phyloP scores from a whole-genome alignment of 1,140 invertebrate genomes.

The Lycorma delicatula region DNA sequence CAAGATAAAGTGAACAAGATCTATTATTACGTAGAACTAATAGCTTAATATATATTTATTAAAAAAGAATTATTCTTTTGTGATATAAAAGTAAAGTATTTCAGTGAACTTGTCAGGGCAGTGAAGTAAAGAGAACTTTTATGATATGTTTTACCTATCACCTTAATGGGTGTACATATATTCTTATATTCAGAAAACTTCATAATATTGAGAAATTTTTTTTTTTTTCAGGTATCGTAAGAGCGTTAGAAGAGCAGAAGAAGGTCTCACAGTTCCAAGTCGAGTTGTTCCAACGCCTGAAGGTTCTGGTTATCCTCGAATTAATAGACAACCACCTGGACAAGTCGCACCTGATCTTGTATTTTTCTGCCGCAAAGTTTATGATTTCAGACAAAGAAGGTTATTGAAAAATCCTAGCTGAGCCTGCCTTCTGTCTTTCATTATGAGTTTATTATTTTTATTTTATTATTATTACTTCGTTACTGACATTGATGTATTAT shows the following conservation, averaged over 20 bases:
- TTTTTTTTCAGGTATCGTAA: conserved; percentile 50
- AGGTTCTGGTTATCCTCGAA: conserved; percentile 41
- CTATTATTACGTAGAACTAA: too few relatives aligned
- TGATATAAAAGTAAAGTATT: too few relatives aligned
- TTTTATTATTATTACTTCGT: neutral
- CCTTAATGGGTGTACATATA: too few relatives aligned
- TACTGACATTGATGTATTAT: neutral
- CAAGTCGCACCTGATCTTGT: conserved; percentile 75
- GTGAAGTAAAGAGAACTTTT: too few relatives aligned
- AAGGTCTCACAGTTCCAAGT: conserved; percentile 45
- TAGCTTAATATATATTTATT: too few relatives aligned
- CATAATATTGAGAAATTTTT: conserved; percentile 14
- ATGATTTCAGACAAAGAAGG: conserved; percentile 83
- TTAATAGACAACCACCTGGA: conserved; percentile 54
- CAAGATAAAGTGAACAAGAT: too few relatives aligned
- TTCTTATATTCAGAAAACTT: too few relatives aligned
- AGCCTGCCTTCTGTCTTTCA: neutral
- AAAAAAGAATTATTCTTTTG: too few relatives aligned
- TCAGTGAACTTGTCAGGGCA: too few relatives aligned
- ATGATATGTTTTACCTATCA: too few relatives aligned
- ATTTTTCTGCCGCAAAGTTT: conserved; percentile 88
- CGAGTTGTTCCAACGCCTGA: conserved; percentile 49
- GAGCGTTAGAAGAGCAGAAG: conserved; percentile 49
- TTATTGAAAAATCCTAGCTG: conserved; percentile 51
- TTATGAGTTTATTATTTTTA: neutral